Conservation (phyloP, 2,113 vertebrate genomes). For the Erpornis zantholeuca region DNA sequence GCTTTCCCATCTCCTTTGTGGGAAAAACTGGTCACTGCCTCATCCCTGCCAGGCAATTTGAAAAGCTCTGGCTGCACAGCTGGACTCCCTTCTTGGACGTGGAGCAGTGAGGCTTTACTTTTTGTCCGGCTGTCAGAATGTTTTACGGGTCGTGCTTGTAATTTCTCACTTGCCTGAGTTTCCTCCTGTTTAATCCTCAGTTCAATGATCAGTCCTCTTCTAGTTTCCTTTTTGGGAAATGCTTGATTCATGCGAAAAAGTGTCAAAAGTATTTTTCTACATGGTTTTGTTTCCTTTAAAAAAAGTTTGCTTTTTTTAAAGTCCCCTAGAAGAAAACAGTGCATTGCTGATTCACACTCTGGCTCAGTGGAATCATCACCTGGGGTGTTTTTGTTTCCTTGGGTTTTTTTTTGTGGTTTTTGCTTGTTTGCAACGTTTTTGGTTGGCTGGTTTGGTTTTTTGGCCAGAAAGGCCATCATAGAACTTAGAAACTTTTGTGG, state of each 20-base stretch:
- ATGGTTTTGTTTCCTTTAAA: background rate
- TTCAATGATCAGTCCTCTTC: background rate
- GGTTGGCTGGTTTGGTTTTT: background rate
- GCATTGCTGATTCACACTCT: background rate
- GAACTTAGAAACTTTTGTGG: background rate
- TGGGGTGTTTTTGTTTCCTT: background rate
- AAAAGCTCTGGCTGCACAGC: background rate
- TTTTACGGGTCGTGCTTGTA: background rate
- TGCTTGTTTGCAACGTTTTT: background rate
- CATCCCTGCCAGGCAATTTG: background rate
- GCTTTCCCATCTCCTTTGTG: background rate
- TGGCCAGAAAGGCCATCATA: background rate
- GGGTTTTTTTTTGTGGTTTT: background rate
- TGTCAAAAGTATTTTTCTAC: background rate
- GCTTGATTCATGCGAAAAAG: background rate
- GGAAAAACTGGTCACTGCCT: background rate
- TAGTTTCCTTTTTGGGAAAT: background rate
- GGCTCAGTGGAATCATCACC: background rate
- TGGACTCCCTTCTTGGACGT: background rate
- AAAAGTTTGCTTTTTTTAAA: background rate
- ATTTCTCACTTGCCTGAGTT: constrained; percentile 30
- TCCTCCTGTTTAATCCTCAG: background rate
- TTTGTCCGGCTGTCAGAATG: background rate
- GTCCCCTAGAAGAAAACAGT: background rate
- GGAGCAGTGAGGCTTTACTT: background rate